Conservation (phyloP, 2,113 vertebrate species). For the Eublepharis macularius region DNA sequence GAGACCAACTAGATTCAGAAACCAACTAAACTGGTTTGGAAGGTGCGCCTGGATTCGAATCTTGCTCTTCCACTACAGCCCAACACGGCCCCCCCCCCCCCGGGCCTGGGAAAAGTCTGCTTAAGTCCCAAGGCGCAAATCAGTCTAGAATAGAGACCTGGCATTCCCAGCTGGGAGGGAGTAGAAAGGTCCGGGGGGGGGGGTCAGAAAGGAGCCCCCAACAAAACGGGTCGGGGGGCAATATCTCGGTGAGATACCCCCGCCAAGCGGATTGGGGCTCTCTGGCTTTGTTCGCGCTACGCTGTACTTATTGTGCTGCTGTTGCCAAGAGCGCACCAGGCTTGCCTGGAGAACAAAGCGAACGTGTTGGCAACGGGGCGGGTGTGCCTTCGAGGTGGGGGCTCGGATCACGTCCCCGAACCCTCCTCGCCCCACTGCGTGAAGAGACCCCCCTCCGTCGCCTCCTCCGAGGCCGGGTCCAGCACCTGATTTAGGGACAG, state of each 20-base stretch:
- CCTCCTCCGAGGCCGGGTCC: background rate
- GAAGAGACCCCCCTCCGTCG: background rate
- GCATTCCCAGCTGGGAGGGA: background rate
- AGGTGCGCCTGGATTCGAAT: no score
- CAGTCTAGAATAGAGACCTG: background rate
- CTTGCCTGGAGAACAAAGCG: background rate
- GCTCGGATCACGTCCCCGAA: background rate
- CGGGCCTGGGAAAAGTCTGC: no score
- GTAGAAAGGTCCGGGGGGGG: background rate
- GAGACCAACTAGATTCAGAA: no score
- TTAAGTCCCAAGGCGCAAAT: background rate
- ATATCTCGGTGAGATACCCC: background rate
- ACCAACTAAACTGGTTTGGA: no score
- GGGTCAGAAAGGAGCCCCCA: background rate
- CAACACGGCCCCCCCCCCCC: no score
- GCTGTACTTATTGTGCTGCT: no score
- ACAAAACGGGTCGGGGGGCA: background rate
- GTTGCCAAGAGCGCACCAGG: background rate
- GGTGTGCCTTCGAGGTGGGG: background rate
- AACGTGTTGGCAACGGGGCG: background rate
- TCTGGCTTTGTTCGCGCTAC: background rate
- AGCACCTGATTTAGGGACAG: background rate
- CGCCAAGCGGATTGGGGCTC: background rate
- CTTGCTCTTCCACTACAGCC: no score
- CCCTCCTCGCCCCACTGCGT: rapidly evolving